phyloP scores from a whole-genome alignment of 2,888 invertebrate species.

The Trissolcus japonicus region DNA sequence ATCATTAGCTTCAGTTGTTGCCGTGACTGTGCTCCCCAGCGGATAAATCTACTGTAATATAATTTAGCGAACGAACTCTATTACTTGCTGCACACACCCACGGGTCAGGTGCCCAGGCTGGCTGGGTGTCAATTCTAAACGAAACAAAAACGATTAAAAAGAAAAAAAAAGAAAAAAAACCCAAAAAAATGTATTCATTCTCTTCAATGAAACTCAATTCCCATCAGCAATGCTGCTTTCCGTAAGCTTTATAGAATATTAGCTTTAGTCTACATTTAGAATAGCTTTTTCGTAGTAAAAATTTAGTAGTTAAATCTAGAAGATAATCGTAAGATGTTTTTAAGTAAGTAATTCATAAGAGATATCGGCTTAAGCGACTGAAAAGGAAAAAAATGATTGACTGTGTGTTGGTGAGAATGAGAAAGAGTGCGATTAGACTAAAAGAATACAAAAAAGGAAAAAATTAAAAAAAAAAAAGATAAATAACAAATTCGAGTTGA shows the following conservation, averaged over 20 bases:
- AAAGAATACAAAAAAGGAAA: constrained; percentile 21
- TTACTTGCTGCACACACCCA: constrained; percentile 71
- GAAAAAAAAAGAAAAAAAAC: constrained; percentile 49
- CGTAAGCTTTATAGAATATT: constrained; percentile 70
- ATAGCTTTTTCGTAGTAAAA: constrained; percentile 61
- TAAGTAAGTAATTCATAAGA: constrained; percentile 65
- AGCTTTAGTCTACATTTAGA: constrained; percentile 66
- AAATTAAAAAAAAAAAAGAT: constrained; percentile 1
- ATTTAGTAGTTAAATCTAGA: constrained; percentile 57
- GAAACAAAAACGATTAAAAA: constrained; percentile 46
- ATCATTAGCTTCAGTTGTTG: constrained; percentile 59
- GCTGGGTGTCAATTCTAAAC: constrained; percentile 63
- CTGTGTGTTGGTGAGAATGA: constrained; percentile 49
- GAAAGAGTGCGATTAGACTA: constrained; percentile 57
- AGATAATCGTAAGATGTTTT: constrained; percentile 69
- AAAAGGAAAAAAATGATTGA: constrained; percentile 18
- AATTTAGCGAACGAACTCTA: constrained; percentile 65
- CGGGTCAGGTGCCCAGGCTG: constrained; percentile 73
- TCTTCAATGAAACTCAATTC: constrained; percentile 50
- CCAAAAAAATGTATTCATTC: constrained; percentile 55
- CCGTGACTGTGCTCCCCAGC: constrained; percentile 60
- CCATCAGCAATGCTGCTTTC: constrained; percentile 67
- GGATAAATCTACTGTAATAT: constrained; percentile 67
- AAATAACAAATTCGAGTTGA: constrained; percentile 59
- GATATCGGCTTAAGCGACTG: constrained; percentile 68